phyloP scores from a whole-genome alignment of 2,797 vertebrate genomes.

The Luscinia luscinia region DNA sequence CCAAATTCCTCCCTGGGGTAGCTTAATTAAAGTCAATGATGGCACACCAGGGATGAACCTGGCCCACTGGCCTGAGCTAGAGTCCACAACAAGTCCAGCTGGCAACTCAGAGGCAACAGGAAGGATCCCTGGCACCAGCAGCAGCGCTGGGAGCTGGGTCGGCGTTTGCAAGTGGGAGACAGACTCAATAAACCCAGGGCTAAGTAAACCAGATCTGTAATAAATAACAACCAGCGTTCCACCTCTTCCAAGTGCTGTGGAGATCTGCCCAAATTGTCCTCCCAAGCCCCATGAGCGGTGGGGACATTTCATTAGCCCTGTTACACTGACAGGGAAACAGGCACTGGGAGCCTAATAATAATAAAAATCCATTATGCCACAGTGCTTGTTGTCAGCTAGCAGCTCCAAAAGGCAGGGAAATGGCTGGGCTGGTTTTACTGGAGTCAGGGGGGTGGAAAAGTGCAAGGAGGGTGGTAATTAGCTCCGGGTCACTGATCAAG shows the following conservation, averaged over 20 bases:
- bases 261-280: conserved; percentile 36
- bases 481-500: not conserved
- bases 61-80: conserved; percentile 55
- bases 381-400: not conserved
- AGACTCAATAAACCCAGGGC: not conserved
- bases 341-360: conserved; percentile 52
- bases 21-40: conserved; percentile 65
- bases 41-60: conserved; percentile 65
- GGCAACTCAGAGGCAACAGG: conserved; percentile 25
- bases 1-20: conserved; percentile 49
- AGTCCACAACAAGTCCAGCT: conserved; percentile 64
- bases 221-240: not conserved
- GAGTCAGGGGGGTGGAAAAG: not conserved
- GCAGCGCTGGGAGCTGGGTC: not conserved
- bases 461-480: not conserved
- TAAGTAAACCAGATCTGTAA: conserved; percentile 5
- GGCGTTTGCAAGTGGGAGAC: not conserved
- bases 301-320: conserved; percentile 51
- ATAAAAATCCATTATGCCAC: conserved; percentile 35
- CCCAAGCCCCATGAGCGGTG: not conserved
- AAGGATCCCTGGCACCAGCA: conserved; percentile 44
- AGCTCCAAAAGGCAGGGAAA: conserved; percentile 9
- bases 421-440: not conserved
- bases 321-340: conserved; percentile 35
- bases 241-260: conserved; percentile 28